Conservation (phyloP, 2,797 vertebrate species). For the Hoplostethus mediterraneus region DNA sequence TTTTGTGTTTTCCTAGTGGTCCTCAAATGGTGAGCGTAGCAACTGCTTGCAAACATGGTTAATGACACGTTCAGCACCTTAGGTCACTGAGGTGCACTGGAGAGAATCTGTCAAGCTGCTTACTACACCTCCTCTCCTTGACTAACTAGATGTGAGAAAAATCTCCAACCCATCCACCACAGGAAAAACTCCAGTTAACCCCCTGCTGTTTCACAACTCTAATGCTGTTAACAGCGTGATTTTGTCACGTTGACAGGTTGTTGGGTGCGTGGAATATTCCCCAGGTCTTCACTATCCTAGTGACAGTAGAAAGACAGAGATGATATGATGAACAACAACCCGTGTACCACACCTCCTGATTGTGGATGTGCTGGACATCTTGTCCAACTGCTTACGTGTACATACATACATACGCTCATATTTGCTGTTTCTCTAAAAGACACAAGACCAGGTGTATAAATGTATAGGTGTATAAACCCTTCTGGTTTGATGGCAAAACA, state of each 20-base stretch:
- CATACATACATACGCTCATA: neutral
- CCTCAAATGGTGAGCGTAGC: constrained; percentile 23
- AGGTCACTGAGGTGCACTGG: constrained; percentile 21
- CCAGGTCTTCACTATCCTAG: constrained; percentile 6
- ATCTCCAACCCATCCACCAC: constrained; percentile 31
- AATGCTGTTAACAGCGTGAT: constrained; percentile 47
- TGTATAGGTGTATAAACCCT: neutral
- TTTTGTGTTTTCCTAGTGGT: no score
- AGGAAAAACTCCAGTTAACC: constrained; percentile 52
- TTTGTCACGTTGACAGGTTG: constrained; percentile 63
- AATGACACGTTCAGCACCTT: constrained; percentile 40
- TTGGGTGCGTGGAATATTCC: constrained; percentile 37
- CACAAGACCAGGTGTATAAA: neutral
- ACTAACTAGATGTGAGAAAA: constrained; percentile 42
- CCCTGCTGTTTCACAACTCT: constrained; percentile 69
- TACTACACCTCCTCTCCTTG: constrained; percentile 12
- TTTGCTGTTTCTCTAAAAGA: neutral
- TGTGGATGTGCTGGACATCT: neutral
- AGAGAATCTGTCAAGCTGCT: constrained; percentile 24
- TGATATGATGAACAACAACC: constrained; percentile 13
- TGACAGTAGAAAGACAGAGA: constrained; percentile 18
- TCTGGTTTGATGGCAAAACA: constrained; percentile 18
- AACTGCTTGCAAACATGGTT: constrained; percentile 33
- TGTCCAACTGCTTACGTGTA: neutral
- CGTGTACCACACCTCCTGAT: neutral